A percentile compares a stretch with the other conserved stretches of the same genome.
These are phyloP conservation scores for Petrocephalus zakoni DNA, from an alignment of 2,113 vertebrate species.

Conservation along the genomic window DNA sequence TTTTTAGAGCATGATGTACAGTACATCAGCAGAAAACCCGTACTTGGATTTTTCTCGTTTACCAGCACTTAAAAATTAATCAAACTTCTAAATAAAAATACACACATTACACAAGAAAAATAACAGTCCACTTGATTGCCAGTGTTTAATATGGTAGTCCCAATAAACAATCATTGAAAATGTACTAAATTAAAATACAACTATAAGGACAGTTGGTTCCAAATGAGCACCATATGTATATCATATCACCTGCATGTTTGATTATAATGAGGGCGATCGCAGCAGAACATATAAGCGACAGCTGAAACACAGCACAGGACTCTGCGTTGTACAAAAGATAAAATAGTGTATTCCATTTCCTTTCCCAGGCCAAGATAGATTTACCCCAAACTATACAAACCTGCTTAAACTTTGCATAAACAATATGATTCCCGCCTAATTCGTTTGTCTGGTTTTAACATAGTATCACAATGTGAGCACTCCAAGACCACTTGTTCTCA, in stretches of 20 bases:
- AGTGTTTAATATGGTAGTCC: slow-evolving; percentile 35
- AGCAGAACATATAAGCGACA: not conserved
- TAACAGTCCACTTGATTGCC: slow-evolving; percentile 23
- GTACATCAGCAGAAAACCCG: slow-evolving; percentile 55
- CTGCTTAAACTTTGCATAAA: not conserved
- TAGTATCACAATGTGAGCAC: slow-evolving; percentile 7
- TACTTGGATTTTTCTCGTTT: slow-evolving; percentile 18
- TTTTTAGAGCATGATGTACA: slow-evolving; percentile 76
- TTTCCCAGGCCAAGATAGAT: not conserved
- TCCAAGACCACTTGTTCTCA: not conserved
- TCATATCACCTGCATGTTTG: slow-evolving; percentile 31
- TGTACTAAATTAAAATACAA: slow-evolving; percentile 33
- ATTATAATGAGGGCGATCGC: slow-evolving; percentile 33
- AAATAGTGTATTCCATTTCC: not conserved
- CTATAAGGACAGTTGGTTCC: not conserved
- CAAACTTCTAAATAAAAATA: slow-evolving; percentile 31
- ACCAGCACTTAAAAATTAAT: slow-evolving; percentile 30
- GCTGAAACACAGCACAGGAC: slow-evolving; percentile 2
- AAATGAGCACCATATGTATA: slow-evolving; percentile 37
- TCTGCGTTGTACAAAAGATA: slow-evolving; percentile 22
- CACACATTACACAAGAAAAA: slow-evolving; percentile 16
- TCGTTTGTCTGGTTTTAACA: not conserved
- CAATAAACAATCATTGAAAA: slow-evolving; percentile 35
- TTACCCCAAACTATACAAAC: not conserved
- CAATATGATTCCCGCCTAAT: not conserved